Conservation (phyloP, 2,888 invertebrate species). For the Leucania comma region DNA sequence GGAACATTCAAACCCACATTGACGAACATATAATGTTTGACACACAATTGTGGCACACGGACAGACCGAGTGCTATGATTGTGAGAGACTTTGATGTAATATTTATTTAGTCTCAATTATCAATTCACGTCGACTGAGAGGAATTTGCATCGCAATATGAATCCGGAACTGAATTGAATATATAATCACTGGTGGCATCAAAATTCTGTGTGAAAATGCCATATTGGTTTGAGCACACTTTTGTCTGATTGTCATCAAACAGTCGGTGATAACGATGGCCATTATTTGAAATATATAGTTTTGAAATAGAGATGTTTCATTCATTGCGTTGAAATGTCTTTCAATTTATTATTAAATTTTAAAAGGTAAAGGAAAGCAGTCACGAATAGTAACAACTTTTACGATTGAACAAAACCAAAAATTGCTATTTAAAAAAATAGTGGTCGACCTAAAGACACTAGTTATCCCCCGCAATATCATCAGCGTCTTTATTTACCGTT, state of each 20-base stretch:
- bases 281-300: not conserved
- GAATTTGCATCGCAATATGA: conserved; percentile 69
- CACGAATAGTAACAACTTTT: too few species aligned
- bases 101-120: conserved; percentile 78
- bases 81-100: conserved; percentile 70
- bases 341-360: too few species aligned
- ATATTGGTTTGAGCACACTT: conserved; percentile 7
- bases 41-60: too few species aligned
- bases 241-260: not conserved
- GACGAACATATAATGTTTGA: too few species aligned
- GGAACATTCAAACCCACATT: not conserved
- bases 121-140: conserved; percentile 73
- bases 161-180: conserved; percentile 53
- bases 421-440: not conserved
- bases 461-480: not conserved
- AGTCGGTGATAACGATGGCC: not conserved
- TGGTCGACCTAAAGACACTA: not conserved
- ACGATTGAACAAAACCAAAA: not conserved
- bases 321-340: not conserved
- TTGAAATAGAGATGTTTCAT: not conserved
- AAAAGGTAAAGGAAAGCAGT: too few species aligned
- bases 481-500: too few species aligned
- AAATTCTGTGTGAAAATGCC: conserved; percentile 23
- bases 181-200: conserved; percentile 32
- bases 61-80: not conserved